Conservation (phyloP, 1,140 invertebrate species). For the Calliopsis andreniformis region DNA sequence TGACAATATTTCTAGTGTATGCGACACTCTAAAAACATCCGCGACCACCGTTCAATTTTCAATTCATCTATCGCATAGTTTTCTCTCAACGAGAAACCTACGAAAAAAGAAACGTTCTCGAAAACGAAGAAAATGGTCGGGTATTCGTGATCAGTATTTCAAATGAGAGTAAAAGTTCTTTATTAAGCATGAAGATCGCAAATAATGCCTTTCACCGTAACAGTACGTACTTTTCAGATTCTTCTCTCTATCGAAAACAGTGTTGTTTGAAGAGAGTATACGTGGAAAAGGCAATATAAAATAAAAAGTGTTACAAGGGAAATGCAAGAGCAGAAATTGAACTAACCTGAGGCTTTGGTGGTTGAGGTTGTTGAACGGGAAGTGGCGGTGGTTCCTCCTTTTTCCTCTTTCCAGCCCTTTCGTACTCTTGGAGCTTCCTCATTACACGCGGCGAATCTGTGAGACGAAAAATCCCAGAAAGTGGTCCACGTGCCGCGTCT, state of each 20-base stretch:
- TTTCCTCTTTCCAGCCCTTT: constrained; percentile 87
- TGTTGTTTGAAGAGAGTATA: too few species aligned
- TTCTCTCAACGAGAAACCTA: neutral
- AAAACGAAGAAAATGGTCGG: neutral
- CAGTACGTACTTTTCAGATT: too few species aligned
- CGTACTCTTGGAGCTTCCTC: constrained; percentile 91
- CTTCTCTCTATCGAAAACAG: too few species aligned
- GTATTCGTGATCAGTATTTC: too few species aligned
- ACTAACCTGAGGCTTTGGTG: constrained; percentile 81
- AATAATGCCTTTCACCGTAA: neutral
- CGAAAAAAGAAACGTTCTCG: neutral
- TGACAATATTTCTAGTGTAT: neutral
- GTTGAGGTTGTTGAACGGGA: constrained; percentile 78
- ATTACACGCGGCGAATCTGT: constrained; percentile 94
- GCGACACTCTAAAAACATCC: neutral
- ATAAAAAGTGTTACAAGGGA: neutral
- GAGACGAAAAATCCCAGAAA: constrained; percentile 94
- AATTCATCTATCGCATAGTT: neutral
- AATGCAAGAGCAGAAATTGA: neutral
- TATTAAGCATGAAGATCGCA: too few species aligned
- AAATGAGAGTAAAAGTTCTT: too few species aligned
- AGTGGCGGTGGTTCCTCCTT: constrained; percentile 85
- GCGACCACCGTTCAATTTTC: neutral
- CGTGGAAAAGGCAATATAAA: neutral
- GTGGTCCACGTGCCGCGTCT: constrained; percentile 92